A percentile compares a stretch with the other conserved stretches of the same genome.
Conservation (phyloP, 2,797 vertebrate genomes). For the Halcyon badia region DNA sequence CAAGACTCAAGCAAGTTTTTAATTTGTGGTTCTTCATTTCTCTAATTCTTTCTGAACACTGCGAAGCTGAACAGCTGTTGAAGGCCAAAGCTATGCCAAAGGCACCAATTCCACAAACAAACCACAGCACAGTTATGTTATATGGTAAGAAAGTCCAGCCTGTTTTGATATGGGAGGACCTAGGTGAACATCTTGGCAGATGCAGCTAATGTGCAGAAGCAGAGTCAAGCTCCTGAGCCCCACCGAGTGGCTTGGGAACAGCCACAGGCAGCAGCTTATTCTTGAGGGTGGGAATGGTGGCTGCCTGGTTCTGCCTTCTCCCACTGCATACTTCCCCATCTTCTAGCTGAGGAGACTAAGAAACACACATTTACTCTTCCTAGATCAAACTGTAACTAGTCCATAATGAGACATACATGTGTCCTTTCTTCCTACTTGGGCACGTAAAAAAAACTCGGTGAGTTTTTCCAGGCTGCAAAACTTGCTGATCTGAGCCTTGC, state of each 20-base stretch:
- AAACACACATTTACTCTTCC: background rate
- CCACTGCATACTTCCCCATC: background rate
- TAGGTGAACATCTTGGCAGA: background rate
- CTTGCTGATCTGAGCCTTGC: background rate
- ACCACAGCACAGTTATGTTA: background rate
- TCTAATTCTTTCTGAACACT: background rate
- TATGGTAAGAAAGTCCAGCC: background rate
- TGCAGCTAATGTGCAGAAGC: background rate
- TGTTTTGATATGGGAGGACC: background rate
- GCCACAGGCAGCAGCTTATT: background rate
- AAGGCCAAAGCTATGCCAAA: background rate
- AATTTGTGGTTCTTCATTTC: background rate
- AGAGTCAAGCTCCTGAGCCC: background rate
- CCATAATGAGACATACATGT: background rate
- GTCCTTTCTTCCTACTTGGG: background rate
- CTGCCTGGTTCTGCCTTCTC: background rate
- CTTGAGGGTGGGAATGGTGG: background rate
- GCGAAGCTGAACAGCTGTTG: background rate
- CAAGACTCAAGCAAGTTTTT: background rate
- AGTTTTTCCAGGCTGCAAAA: background rate
- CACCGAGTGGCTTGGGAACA: background rate
- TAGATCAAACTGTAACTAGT: background rate
- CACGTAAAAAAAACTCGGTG: background rate
- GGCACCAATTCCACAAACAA: background rate
- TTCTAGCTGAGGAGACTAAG: background rate